Base-by-base conservation (phyloP, 2,113 vertebrate genomes). In the Brachionichthys hirsutus region DNA sequence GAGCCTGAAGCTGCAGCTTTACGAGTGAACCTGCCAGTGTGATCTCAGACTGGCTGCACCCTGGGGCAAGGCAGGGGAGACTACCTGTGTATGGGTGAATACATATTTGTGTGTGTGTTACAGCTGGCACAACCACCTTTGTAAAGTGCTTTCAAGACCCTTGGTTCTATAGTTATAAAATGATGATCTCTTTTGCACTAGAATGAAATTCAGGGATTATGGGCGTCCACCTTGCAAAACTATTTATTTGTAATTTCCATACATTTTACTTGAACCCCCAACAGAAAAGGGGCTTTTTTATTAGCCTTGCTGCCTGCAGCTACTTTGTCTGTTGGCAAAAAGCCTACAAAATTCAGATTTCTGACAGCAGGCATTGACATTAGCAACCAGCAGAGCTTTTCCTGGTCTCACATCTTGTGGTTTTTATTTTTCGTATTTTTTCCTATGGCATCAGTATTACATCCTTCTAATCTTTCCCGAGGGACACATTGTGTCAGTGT, bases 61-160 rank as follows among this genome's bases (percentile, higher is more conserved):
- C 88, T 77, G 77, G 69, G 89, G 91, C 88, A 75, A 91, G 82
- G 86, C 85, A 89, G 82, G 77, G 84, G 85, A 90, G 87, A 87
- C 70, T 88, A 70, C 17, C 58, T 81, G 72, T 71, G 63, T 80
- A 47, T 56, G 70, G 55, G 73, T 47, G 69, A 67, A 59, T 63
- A 57, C 16, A 16, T 44, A 45, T 74, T 55, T 51, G 41, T 50
- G 61, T 67, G 45, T 59, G 62, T 68, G 86, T 81, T 83, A 70
- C 52, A 86, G 80, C 76, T 86, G 85, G 84, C 82, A 87, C 82
- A 85, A 83, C 74, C 83, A 76, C 82, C 83, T 78, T 78, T 85
- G 77, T 78, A 84, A 81, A 79, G 69, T 68, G 53, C 69, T 73
- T 54, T 78, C 19, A 51, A 82, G 73, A 79, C 76, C 67, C 70